phyloP scores from a whole-genome alignment of 2,797 vertebrate species.

The Sebastolobus altivelis region DNA sequence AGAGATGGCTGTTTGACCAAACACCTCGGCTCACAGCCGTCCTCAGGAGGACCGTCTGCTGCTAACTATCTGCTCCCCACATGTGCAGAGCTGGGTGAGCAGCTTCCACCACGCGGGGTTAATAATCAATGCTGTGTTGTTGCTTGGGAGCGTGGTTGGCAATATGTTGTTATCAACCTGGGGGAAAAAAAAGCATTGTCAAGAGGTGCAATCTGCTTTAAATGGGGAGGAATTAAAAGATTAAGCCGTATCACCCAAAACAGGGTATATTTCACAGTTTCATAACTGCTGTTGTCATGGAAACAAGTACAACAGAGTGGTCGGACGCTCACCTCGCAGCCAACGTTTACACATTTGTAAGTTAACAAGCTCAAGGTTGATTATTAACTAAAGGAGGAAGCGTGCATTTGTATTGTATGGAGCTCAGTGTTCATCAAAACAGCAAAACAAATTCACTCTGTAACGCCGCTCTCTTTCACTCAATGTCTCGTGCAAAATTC shows the following conservation, averaged over 20 bases:
- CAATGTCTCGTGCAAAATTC: conserved; percentile 17
- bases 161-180: conserved; percentile 12
- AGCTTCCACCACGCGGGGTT: conserved; percentile 32
- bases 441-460: conserved; percentile 24
- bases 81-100: conserved; percentile 11
- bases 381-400: conserved; percentile 72
- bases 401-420: conserved; percentile 30
- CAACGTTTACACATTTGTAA: conserved; percentile 46
- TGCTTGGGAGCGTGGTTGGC: conserved; percentile 4
- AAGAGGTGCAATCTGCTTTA: conserved; percentile 8
- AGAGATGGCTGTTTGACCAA: conserved; percentile 59
- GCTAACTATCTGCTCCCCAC: conserved; percentile 43
- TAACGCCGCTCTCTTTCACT: conserved; percentile 22
- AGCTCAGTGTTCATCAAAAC: conserved; percentile 21
- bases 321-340: conserved; percentile 30
- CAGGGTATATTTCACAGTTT: neutral
- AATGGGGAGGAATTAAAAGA: conserved; percentile 5
- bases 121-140: conserved; percentile 44
- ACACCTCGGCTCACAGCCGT: conserved; percentile 31
- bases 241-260: conserved; percentile 7
- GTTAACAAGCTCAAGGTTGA: conserved; percentile 50
- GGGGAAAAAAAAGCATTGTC: conserved; percentile 4
- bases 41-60: conserved; percentile 51
- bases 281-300: conserved; percentile 21
- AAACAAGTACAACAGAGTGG: conserved; percentile 28